These are phyloP conservation scores for Aotus griseimembra DNA, from an alignment of 2,797 vertebrate genomes.

Conservation along the genomic window DNA sequence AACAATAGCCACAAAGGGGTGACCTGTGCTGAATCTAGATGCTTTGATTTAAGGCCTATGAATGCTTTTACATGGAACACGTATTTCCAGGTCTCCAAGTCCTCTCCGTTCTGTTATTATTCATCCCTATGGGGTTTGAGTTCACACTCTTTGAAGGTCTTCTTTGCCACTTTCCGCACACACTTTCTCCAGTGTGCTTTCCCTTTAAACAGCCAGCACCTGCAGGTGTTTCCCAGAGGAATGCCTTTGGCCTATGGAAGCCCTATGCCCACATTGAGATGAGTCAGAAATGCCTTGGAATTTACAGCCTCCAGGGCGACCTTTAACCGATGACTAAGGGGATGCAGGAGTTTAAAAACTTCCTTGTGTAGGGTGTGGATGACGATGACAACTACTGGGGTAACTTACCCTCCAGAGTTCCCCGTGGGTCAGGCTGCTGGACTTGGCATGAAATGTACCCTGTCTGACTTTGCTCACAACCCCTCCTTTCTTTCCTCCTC, in stretches of 20 bases:
- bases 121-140: background rate
- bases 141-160: background rate
- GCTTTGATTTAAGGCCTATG: background rate
- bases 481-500: background rate
- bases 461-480: background rate
- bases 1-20: background rate
- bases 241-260: fast-evolving
- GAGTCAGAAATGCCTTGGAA: background rate
- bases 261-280: too few relatives aligned
- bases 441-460: background rate
- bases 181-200: background rate
- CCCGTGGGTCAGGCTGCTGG: background rate
- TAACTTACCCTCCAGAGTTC: too few relatives aligned
- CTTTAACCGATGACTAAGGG: background rate
- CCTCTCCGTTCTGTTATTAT: background rate
- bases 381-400: too few relatives aligned
- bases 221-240: background rate
- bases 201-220: background rate
- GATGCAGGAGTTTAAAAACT: fast-evolving
- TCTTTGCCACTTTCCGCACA: background rate
- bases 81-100: background rate
- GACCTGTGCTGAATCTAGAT: background rate
- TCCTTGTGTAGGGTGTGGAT: too few relatives aligned
- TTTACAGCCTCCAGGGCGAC: too few relatives aligned
- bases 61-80: fast-evolving